Base-by-base conservation (phyloP, 37 sponge, comb jelly and placozoan species). In the Bolinopsis microptera region DNA sequence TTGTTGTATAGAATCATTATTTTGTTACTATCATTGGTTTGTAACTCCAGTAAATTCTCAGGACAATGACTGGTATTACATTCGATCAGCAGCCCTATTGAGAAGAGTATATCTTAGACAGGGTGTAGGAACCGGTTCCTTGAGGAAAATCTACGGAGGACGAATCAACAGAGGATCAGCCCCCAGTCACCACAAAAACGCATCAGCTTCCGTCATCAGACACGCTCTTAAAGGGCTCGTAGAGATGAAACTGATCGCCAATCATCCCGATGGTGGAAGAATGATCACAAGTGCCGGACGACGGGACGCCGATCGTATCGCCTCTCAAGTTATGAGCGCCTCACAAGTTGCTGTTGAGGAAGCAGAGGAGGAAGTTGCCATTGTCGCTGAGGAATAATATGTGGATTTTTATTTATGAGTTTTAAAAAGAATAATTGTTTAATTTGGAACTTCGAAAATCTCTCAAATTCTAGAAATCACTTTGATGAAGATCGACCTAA, bases 111-210 rank as follows among this genome's bases (percentile, higher is more conserved):
- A 86, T 27, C 48, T 86, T 13, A 39, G 61, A 86, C 90, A 86
- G 61, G 90, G 90, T 41, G 90, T 86, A 5, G 90, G 90, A 24
- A 27, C 30, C 30, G 90, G 90, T 28, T 40, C 90, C 26, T 48
- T 86, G 38, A 86, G 90, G 61, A 86, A 86, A 48, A 41, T 86
- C 90, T 86, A 86, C 31, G 90, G 90, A n/a, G 90, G 90, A 86
- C 90, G 90, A 86, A 86, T 41, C 3, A 86, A 86, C 90, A 28
- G 41, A 13, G 90, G 90, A 38, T 38, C 90, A 9, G 90, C 90
- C 61, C 90, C 90, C 5, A 28, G 35, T 27, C 90, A 86, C 31
- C 90, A 86, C 61, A 39, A 41, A 30, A 34, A 86, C 26, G 90
- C 90, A 13, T 86, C 90, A 41, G 90, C 90, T 48, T 86, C 90